Conservation (phyloP, 2,113 vertebrate genomes). For the Ictalurus punctatus region DNA sequence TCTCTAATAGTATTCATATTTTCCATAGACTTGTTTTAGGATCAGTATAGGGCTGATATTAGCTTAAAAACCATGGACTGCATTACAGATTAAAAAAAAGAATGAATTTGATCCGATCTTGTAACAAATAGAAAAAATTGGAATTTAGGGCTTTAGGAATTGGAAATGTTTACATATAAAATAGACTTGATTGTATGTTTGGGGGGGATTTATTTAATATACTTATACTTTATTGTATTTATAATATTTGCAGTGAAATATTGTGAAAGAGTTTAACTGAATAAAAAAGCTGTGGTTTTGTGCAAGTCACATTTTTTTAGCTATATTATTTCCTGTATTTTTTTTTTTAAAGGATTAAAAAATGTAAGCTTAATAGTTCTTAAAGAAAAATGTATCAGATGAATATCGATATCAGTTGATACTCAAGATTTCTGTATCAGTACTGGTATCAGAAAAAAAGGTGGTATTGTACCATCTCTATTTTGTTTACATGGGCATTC, state of each 20-base stretch:
- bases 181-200: not conserved
- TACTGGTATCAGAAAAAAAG: not conserved
- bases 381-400: not conserved
- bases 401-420: not conserved
- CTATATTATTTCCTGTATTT: not conserved
- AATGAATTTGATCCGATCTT: not conserved
- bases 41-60: not conserved
- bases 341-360: not conserved
- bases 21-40: not conserved
- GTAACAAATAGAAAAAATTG: not conserved
- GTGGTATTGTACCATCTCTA: not conserved
- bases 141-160: not conserved
- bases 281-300: not conserved
- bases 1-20: not conserved
- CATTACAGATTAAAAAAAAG: not conserved
- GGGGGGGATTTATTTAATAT: not conserved
- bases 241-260: not conserved
- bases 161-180: not conserved
- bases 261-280: not conserved
- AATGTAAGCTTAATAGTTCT: not conserved
- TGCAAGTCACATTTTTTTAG: not conserved
- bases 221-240: no score
- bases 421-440: not conserved
- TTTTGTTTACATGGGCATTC: not conserved
- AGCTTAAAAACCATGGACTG: not conserved